Evolutionary conservation across 2,113 vertebrate genomes (phyloP), one percentile per base, ranked within the genome.

Genomic region (Hystrix brachyura): DNA sequence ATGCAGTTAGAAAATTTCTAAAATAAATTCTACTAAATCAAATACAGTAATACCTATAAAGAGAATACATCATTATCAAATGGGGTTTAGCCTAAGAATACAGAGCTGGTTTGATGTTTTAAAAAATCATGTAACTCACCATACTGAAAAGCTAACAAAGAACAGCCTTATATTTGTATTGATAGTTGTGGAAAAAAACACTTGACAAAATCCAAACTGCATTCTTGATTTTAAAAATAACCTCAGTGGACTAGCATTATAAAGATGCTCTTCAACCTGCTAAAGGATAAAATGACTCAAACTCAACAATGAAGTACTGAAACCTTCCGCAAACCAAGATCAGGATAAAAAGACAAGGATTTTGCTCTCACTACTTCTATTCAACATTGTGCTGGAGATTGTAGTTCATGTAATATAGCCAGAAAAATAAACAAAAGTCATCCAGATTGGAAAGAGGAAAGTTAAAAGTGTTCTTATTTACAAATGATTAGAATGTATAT

Each of bases 171-270:
- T 71, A 72, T 27, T 59, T 29, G 72, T 59, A n/a, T 87, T 43
- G 53, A 59, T 19, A 87, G n/a, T 72, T 72, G 53, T 55, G 72
- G n/a, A 87, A 87, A 72, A 87, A 87, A 71, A 15, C n/a, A 87
- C n/a, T 53, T 67, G 46, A 25, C 32, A 14, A 86, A 69, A 57
- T 67, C 3, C 55, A 72, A 59, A 19, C n/a, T 43, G 5, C 8
- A 59, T 59, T 87, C 34, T 34, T 72, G 23, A 57, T 38, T 62
- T 23, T 62, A 25, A 60, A 60, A 60, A 55, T 18, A 38, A 38
- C 55, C 23, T 85, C 21, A 27, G 65, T 38, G 17, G 13, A 38
- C 34, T 69, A 71, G 85, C 7, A 71, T 38, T 69, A 87, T 38
- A 87, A 34, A 53, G 48, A 6, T 57, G 57, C 51, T 43, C 15